Base-by-base conservation (phyloP, 2,797 vertebrate species). In the Macrochelys suwanniensis region DNA sequence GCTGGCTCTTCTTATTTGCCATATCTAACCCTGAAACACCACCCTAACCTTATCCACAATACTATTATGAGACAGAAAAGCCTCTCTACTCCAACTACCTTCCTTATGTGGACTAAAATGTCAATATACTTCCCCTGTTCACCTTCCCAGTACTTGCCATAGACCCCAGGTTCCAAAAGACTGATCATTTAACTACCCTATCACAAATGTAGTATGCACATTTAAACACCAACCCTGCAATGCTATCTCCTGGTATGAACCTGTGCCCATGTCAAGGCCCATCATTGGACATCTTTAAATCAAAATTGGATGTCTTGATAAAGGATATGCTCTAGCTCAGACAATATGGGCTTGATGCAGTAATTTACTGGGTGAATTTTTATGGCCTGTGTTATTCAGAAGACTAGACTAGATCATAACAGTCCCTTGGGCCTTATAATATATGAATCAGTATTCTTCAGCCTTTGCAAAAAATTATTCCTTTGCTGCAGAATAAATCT, bases 241-340 rank as follows among this genome's bases (percentile, higher is more conserved):
- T 31, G 26, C 77, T 77, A 54, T 56, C 3, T 85, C 86, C 45
- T 33, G 3, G 50, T 21, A 71, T 11, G 15, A 76, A 49, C 74
- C 23, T 28, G 13, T 49, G 25, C 74, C 25, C 9, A 23, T 11
- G 37, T 23, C 19, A 71, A 71, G 19, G 37, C 77, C 7, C 10
- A 85, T 15, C 51, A 80, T 31, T 80, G 2, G 0, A 90, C 82
- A 28, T 65, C 42, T 83, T 54, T 16, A 42, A 65, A 84, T 42
- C 50, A 88, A 6, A 83, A 91, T 77, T 13, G 15, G 88, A 68
- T 13, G 80, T 42, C 33, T 78, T 53, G 59, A 78, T 37, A 31
- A 95, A 84, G 4, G 7, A 90, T 87, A 93, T 53, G 74, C 77
- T 94, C 68, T 42, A 87, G 54, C 26, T 83, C 87, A 92, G 53